These are phyloP conservation scores for Pteronura brasiliensis DNA, from an alignment of 2,113 vertebrate species.

Conservation along the genomic window DNA sequence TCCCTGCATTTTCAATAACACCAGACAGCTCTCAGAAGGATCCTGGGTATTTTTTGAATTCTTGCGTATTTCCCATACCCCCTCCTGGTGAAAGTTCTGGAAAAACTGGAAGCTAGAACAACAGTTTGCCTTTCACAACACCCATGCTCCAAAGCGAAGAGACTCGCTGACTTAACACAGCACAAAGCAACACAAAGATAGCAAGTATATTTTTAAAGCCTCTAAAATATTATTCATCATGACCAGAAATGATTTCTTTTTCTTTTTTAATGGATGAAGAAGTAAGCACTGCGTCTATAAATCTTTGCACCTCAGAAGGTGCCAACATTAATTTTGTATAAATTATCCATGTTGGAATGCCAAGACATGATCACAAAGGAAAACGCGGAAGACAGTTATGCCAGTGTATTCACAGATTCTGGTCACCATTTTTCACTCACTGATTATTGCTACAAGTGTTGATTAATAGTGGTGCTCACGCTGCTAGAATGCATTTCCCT, in stretches of 20 bases:
- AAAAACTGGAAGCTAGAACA: conserved; percentile 17
- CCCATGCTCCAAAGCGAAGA: background rate
- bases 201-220: conserved; percentile 58
- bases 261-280: conserved; percentile 65
- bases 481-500: conserved; percentile 83
- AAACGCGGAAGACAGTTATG: conserved; percentile 63
- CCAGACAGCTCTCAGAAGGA: conserved; percentile 59
- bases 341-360: conserved; percentile 80
- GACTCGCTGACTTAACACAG: background rate
- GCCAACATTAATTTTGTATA: conserved; percentile 79
- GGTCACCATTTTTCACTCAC: conserved; percentile 84
- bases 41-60: conserved; percentile 75
- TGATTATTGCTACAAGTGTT: conserved; percentile 86
- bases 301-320: conserved; percentile 76
- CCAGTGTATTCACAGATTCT: conserved; percentile 76
- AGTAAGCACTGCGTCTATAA: conserved; percentile 69
- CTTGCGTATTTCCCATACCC: conserved; percentile 41
- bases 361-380: conserved; percentile 79
- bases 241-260: conserved; percentile 66
- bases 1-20: conserved; percentile 47
- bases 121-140: background rate
- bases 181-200: conserved; percentile 44
- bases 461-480: conserved; percentile 85
- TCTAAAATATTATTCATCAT: conserved; percentile 71
- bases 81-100: conserved; percentile 15